phyloP scores from a whole-genome alignment of 2,113 vertebrate genomes.

The Larimichthys crocea region DNA sequence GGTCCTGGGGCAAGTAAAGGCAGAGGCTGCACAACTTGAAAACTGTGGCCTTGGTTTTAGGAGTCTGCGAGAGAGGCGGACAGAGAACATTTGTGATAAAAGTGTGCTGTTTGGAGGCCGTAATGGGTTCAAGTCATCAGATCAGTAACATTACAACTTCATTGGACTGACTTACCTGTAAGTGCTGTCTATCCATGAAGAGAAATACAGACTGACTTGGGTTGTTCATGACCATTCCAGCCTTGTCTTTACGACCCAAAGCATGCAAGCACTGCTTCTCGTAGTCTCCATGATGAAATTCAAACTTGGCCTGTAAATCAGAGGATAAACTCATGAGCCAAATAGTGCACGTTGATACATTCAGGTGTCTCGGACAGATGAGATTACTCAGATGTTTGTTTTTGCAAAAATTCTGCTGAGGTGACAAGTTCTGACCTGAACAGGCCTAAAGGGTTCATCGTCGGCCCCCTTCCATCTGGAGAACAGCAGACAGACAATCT shows the following conservation, averaged over 20 bases:
- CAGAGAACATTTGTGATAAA: conserved; percentile 4
- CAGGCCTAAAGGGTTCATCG: conserved; percentile 96
- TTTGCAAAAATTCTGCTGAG: neutral
- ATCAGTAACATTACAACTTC: neutral
- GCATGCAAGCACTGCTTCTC: conserved; percentile 99
- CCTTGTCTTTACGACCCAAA: conserved; percentile 98
- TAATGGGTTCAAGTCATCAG: neutral
- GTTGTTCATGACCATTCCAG: conserved; percentile 94
- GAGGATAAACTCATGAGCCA: conserved; percentile 11
- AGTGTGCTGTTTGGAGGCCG: neutral
- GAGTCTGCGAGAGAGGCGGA: conserved; percentile 86
- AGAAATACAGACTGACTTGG: conserved; percentile 96
- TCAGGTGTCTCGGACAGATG: neutral
- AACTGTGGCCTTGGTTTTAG: conserved; percentile 99
- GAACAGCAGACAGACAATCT: conserved; percentile 99
- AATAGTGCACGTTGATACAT: neutral
- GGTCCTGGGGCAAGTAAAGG: conserved; percentile 99
- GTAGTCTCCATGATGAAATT: conserved; percentile 99
- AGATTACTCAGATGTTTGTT: neutral
- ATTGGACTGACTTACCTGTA: conserved; percentile 86
- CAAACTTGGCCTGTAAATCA: conserved; percentile 93
- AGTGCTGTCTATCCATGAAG: conserved; percentile 98
- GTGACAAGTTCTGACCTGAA: conserved; percentile 87
- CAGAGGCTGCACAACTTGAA: conserved; percentile 99
- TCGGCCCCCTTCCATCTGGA: conserved; percentile 99